Conservation (phyloP, 2,888 invertebrate species). For the Tortricodes alternella region DNA sequence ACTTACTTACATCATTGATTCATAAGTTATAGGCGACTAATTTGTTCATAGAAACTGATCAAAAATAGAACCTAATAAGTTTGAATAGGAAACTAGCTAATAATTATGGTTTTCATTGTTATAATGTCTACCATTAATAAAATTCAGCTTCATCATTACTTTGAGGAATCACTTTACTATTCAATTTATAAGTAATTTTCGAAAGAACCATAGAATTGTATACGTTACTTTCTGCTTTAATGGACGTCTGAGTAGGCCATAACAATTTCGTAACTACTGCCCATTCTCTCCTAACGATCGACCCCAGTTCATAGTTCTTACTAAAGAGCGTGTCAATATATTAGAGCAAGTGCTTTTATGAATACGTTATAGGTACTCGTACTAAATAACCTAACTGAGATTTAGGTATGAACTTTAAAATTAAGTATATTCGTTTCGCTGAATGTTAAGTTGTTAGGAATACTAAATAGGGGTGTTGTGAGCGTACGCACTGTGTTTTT, state of each 20-base stretch:
- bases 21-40: too few species aligned
- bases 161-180: too few species aligned
- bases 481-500: too few species aligned
- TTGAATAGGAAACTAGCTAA: too few species aligned
- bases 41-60: too few species aligned
- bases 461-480: too few species aligned
- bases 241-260: constrained; percentile 13
- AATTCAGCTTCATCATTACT: too few species aligned
- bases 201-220: background rate
- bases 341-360: constrained; percentile 1
- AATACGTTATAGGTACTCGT: background rate
- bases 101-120: too few species aligned
- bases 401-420: background rate
- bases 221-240: background rate
- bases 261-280: constrained; percentile 25
- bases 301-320: constrained; percentile 15
- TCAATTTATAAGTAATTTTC: background rate
- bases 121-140: too few species aligned
- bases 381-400: background rate
- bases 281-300: constrained; percentile 19
- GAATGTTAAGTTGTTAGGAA: too few species aligned
- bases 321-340: constrained; percentile 5
- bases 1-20: too few species aligned
- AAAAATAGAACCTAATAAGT: background rate
- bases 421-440: background rate